Evolutionary conservation across 37 sponge, comb jelly and placozoan genomes (phyloP), one percentile per base, ranked within the genome.

Genomic region (Oopsacas minuta): DNA sequence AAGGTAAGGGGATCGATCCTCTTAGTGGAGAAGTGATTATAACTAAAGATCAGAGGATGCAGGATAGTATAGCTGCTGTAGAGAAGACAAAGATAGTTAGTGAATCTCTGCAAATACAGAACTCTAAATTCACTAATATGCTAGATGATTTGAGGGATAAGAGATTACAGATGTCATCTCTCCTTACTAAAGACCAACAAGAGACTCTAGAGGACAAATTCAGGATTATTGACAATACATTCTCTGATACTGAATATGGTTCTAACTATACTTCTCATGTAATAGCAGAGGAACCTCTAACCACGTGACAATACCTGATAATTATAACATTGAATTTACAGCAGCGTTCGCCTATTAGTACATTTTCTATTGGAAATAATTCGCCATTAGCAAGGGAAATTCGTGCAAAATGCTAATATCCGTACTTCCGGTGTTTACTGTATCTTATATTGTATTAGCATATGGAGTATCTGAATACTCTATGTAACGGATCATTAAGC

Each of bases 401-500:
- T 42, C 49, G 49, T 42, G 49, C 49, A 42, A 42, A 42, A 42
- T 42, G 49, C 49, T 8, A 42, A 8, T 42, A 17, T n/a, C n/a
- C n/a, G n/a, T n/a, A n/a, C n/a, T n/a, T n/a, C n/a, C n/a, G n/a
- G n/a, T n/a, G n/a, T n/a, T n/a, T n/a, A n/a, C n/a, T n/a, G n/a
- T 17, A 46, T 12, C 17, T 46, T 17, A 22, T 46, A 46, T 12
- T 17, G 17, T 22, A 61, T 61, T 61, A 61, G 75, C 20, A n/a
- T 10, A 61, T 61, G 75, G 75, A 61, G 75, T 61, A 61, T 34
- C 75, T 61, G 75, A n/a, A 61, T n/a, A 61, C 32, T 10, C 75
- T 61, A 34, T 61, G 75, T 34, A 34, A 12, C 28, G 75, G 75
- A 34, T 61, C 75, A 3, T 34, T 61, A 34, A 10, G 75, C 75